A percentile compares a stretch with the other conserved stretches of the same genome.
Evolutionary conservation across 1,140 invertebrate genomes (phyloP).

Genomic region (Drosophila suzukii): DNA sequence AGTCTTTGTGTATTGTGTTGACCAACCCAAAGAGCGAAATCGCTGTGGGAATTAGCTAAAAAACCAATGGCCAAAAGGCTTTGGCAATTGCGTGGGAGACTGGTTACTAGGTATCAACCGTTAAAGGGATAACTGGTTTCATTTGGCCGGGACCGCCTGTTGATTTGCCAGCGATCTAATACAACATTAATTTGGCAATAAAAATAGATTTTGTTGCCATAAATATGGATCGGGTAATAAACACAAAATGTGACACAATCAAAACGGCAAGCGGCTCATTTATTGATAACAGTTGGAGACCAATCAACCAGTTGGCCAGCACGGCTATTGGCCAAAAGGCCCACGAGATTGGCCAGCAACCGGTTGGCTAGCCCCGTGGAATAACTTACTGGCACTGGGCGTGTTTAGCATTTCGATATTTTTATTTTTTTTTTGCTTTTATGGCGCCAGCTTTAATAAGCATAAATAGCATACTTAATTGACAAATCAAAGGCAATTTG

Average conservation of each 20-base stretch:
- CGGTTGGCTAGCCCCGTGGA: constrained; percentile 16
- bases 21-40: constrained; percentile 33
- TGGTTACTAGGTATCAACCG: neutral
- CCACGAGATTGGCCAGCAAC: constrained; percentile 38
- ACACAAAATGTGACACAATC: constrained; percentile 78
- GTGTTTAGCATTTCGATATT: constrained; percentile 60
- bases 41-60: constrained; percentile 30
- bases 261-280: constrained; percentile 60
- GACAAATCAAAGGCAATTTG: constrained; percentile 80
- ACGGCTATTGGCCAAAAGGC: constrained; percentile 13
- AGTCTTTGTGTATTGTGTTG: constrained; percentile 7
- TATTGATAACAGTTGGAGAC: constrained; percentile 73
- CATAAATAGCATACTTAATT: constrained; percentile 80
- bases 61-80: constrained; percentile 33
- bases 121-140: constrained; percentile 53
- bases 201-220: constrained; percentile 67
- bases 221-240: constrained; percentile 60
- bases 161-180: constrained; percentile 52
- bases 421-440: constrained; percentile 12
- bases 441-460: constrained; percentile 62
- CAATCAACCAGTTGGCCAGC: constrained; percentile 47
- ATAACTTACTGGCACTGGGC: constrained; percentile 47
- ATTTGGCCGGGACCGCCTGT: constrained; percentile 36
- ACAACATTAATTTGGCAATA: constrained; percentile 69
- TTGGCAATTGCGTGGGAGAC: constrained; percentile 39